Evolutionary conservation across 2,888 invertebrate species (phyloP), one percentile per base, ranked within the genome.

Genomic region (Neuroscelio doddi): DNA sequence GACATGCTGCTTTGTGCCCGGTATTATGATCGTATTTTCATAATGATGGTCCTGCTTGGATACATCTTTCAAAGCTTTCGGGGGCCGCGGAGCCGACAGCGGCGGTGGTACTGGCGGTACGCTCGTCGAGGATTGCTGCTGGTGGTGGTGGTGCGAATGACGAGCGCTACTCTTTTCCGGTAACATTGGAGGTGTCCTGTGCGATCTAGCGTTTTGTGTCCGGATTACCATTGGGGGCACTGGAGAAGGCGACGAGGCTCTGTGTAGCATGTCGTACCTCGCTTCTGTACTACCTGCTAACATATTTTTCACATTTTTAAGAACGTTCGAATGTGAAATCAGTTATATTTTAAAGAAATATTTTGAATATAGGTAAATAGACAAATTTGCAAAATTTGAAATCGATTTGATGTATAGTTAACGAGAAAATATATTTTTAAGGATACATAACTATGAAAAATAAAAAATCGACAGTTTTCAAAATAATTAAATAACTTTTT

Each of bases 11-110:
- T 76, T 80, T 32, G 82, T 82, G 68, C 86, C 86, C 45, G 86
- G 84, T 52, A 85, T 84, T 49, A 86, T 85, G 55, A 85, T 83
- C 34, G 87, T 87, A 70, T 88, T 87, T 67, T 87, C 87, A 69
- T 88, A 87, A 71, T 86, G 86, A 30, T 87, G 87, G 63, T 87
- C 87, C 26, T 86, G 85, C 10, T 66, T 47, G 12, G 49, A 27
- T 27, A 26, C 26, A 27, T 83, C 82, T 44, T 79, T 79, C 7
- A 69, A 51, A 1, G 70, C 44, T 53, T 81, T 81, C 0, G 79
- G 84, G 1, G 81, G 82, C 30, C 80, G 72, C 1, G 80, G 83
- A 0, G 79, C 80, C 0, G 78, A 78, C 21, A 77, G 61, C 3
- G 82, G 79, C 27, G 85, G 80, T n/a, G 80, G 80, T n/a, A 80